phyloP scores from a whole-genome alignment of 2,888 invertebrate genomes.

The Diaperis boleti region DNA sequence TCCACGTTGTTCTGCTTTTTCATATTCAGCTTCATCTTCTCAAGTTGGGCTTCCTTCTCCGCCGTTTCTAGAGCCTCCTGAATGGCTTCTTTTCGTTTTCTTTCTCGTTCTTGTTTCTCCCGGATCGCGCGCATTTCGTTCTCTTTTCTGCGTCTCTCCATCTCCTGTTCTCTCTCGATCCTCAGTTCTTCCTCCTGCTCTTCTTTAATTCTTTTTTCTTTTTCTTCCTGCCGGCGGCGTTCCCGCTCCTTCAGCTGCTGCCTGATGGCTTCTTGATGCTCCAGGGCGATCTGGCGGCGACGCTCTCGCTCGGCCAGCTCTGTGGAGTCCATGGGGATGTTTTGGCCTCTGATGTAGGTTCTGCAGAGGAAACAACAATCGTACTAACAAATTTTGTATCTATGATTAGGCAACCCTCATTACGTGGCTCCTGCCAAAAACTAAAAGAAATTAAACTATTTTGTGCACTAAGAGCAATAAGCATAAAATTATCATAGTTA shows the following conservation, averaged over 20 bases:
- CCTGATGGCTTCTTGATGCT: slow-evolving; percentile 87
- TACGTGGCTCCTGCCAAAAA: too few relatives aligned
- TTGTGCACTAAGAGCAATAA: too few relatives aligned
- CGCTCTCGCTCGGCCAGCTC: slow-evolving; percentile 85
- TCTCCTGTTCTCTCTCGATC: slow-evolving; percentile 79
- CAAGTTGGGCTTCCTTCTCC: slow-evolving; percentile 74
- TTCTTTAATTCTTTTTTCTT: slow-evolving; percentile 78
- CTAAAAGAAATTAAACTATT: too few relatives aligned
- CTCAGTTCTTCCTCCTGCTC: slow-evolving; percentile 86
- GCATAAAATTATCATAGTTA: neutral
- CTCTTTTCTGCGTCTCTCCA: slow-evolving; percentile 77
- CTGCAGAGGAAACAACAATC: slow-evolving; percentile 58
- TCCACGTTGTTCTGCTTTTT: slow-evolving; percentile 53
- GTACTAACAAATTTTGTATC: too few relatives aligned
- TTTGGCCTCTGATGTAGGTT: slow-evolving; percentile 87
- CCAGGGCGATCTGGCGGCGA: slow-evolving; percentile 84
- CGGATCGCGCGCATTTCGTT: slow-evolving; percentile 76
- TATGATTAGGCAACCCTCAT: too few relatives aligned
- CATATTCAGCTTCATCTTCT: slow-evolving; percentile 57
- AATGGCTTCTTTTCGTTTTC: slow-evolving; percentile 80
- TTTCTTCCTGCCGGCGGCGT: slow-evolving; percentile 79
- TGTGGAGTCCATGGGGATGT: slow-evolving; percentile 83
- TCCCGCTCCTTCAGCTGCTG: slow-evolving; percentile 89
- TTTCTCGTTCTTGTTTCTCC: slow-evolving; percentile 79
- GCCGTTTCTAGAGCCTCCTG: slow-evolving; percentile 82